Conservation (phyloP, 2,888 invertebrate species). For the Incurvaria masculella region DNA sequence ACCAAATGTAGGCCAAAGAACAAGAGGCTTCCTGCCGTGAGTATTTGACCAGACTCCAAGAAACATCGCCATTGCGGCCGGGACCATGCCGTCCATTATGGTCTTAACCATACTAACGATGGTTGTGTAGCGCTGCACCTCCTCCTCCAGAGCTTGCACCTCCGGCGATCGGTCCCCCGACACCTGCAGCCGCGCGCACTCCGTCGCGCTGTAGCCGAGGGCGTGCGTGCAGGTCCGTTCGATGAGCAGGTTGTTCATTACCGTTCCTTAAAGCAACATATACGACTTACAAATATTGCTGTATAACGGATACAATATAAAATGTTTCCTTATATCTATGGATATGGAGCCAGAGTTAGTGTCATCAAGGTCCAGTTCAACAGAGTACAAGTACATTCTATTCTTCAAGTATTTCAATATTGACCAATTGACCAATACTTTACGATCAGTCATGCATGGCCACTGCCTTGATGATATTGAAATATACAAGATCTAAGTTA, state of each 20-base stretch:
- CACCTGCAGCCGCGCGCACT: constrained; percentile 55
- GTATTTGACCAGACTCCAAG: constrained; percentile 81
- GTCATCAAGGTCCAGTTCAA: no score
- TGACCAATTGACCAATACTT: no score
- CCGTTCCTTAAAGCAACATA: constrained; percentile 53
- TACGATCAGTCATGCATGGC: no score
- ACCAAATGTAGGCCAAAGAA: constrained; percentile 63
- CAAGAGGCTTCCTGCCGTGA: constrained; percentile 69
- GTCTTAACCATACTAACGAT: constrained; percentile 60
- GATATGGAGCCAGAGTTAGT: no score
- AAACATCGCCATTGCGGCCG: constrained; percentile 66
- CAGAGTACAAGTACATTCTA: no score
- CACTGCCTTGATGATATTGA: no score
- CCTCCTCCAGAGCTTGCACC: no score
- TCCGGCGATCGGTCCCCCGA: constrained; percentile 44
- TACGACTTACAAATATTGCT: no score
- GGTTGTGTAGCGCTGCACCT: constrained; percentile 66
- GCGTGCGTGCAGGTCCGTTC: constrained; percentile 66
- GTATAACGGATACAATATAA: no score
- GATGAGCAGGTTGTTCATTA: constrained; percentile 65
- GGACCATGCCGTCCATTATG: constrained; percentile 62
- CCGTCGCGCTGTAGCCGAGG: constrained; percentile 52
- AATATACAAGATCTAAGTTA: no score
- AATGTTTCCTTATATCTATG: no score
- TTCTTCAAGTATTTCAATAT: no score